A percentile compares a stretch with the other conserved stretches of the same genome.
These are phyloP conservation scores for Chalcosyrphus nemorum DNA, from an alignment of 2,888 invertebrate genomes.

Conservation along the genomic window DNA sequence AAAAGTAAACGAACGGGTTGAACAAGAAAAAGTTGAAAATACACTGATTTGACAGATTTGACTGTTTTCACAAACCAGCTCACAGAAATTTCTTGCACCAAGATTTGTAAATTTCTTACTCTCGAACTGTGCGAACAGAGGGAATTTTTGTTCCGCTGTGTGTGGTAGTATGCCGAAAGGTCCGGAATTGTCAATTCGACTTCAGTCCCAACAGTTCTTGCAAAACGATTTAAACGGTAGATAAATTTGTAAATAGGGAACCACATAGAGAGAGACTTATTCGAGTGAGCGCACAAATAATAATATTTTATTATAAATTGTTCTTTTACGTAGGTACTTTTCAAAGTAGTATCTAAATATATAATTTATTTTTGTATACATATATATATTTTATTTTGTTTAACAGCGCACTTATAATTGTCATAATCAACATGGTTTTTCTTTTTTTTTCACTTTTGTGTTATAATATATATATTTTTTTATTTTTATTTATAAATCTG, in stretches of 20 bases:
- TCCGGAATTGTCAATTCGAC: no score
- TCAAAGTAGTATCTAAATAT: constrained; percentile 72
- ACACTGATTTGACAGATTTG: no score
- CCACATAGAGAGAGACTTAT: constrained; percentile 24
- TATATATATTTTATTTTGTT: constrained; percentile 55
- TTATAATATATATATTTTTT: constrained; percentile 44
- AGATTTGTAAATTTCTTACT: no score
- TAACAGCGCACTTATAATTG: constrained; percentile 71
- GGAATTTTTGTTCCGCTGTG: no score
- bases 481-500: constrained; percentile 63
- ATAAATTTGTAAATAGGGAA: not conserved
- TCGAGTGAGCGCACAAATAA: constrained; percentile 27
- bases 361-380: constrained; percentile 43
- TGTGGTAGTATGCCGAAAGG: no score
- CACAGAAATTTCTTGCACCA: no score
- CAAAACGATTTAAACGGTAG: no score
- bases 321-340: constrained; percentile 63
- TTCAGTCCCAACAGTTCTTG: no score
- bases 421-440: constrained; percentile 64
- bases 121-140: no score
- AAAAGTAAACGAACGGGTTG: no score
- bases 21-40: no score
- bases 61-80: no score
- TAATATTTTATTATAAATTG: constrained; percentile 20
- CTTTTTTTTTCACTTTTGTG: constrained; percentile 38